Percentiles rank a stretch among this genome's conserved stretches.
Evolutionary conservation across 2,113 vertebrate species (phyloP).

Genomic region (Tragelaphus strepsiceros): DNA sequence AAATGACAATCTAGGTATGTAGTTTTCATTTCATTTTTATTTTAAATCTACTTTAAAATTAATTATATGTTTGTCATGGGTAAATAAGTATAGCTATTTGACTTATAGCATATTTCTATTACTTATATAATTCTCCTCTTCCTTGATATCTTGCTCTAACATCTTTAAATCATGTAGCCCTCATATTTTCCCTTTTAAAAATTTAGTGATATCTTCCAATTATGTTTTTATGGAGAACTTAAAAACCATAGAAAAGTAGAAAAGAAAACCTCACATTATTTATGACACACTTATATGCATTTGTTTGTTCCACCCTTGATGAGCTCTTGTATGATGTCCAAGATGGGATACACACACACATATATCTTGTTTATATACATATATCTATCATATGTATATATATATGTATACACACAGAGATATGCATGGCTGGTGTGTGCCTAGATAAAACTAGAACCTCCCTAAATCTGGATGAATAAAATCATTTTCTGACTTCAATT

Average conservation of each 20-base stretch:
- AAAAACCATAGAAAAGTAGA: background rate
- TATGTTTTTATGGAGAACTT: background rate
- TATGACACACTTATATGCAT: background rate
- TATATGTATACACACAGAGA: background rate
- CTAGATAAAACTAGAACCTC: background rate
- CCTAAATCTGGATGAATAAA: background rate
- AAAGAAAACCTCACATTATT: background rate
- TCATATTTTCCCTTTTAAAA: constrained; percentile 3
- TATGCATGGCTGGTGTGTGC: background rate
- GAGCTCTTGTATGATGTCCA: background rate
- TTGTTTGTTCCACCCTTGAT: background rate
- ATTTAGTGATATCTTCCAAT: background rate
- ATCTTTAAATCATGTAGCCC: background rate
- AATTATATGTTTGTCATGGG: background rate
- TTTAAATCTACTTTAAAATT: constrained; percentile 20
- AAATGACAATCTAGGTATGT: background rate
- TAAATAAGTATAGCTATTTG: background rate
- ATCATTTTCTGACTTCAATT: background rate
- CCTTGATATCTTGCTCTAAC: background rate
- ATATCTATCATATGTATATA: background rate
- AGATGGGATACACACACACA: background rate
- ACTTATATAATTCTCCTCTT: background rate
- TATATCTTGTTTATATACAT: background rate
- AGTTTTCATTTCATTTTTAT: background rate
- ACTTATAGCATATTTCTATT: background rate